A percentile compares a stretch with the other conserved stretches of the same genome.
These are phyloP conservation scores for Sphaerophoria taeniata DNA, from an alignment of 2,888 invertebrate species.

Conservation along the genomic window DNA sequence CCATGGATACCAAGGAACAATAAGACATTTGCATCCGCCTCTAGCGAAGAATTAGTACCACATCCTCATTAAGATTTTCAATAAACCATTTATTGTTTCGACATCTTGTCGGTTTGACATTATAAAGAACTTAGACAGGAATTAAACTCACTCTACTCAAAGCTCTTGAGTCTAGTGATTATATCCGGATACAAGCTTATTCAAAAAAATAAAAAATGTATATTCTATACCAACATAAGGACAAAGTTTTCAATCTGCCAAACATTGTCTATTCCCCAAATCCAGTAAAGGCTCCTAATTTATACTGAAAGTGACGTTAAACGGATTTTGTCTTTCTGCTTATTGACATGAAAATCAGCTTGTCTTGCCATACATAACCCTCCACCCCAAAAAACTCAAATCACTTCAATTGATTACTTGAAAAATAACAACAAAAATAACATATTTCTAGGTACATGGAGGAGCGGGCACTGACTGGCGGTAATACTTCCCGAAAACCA, in stretches of 20 bases:
- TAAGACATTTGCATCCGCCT: no score
- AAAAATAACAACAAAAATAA: background rate
- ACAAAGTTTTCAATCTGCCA: slow-evolving; percentile 22
- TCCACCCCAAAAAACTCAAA: slow-evolving; percentile 19
- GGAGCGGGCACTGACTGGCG: slow-evolving; percentile 91
- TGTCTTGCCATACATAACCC: background rate
- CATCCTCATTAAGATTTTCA: background rate
- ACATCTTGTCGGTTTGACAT: slow-evolving; percentile 27
- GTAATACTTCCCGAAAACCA: slow-evolving; percentile 86
- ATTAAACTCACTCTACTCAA: slow-evolving; percentile 6
- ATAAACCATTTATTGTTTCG: background rate
- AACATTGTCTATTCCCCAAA: slow-evolving; percentile 45
- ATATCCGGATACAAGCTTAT: slow-evolving; percentile 5
- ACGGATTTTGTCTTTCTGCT: slow-evolving; percentile 39
- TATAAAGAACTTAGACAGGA: slow-evolving; percentile 27
- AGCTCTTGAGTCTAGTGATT: background rate
- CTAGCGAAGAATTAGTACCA: no score
- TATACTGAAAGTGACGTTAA: slow-evolving; percentile 54
- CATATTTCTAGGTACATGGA: slow-evolving; percentile 87
- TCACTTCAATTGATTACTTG: slow-evolving; percentile 61
- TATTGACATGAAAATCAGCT: slow-evolving; percentile 58
- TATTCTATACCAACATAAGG: background rate
- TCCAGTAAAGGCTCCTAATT: slow-evolving; percentile 54
- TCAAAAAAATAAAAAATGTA: slow-evolving; percentile 3
- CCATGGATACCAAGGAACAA: no score